These are phyloP conservation scores for Gulo gulo DNA, from an alignment of 2,113 vertebrate species.

Conservation along the genomic window DNA sequence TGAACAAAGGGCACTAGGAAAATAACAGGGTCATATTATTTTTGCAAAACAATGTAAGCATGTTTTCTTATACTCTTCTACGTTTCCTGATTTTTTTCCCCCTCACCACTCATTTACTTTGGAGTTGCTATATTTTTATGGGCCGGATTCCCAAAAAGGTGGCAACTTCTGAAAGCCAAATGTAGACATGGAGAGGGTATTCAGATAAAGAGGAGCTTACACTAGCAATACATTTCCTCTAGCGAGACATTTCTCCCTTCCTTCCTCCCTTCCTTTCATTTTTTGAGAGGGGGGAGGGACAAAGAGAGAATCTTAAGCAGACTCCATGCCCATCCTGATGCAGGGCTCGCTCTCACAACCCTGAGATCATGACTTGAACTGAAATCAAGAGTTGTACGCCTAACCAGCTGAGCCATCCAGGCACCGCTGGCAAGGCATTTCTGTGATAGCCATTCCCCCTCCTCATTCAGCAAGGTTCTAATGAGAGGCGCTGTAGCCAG, in stretches of 20 bases:
- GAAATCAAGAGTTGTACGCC: background rate
- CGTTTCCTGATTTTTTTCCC: background rate
- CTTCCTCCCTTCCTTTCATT: background rate
- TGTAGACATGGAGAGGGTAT: background rate
- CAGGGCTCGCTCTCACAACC: background rate
- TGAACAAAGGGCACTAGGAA: background rate
- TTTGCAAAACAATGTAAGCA: background rate
- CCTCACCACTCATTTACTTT: background rate
- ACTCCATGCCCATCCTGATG: background rate
- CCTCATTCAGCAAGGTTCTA: background rate
- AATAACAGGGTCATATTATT: background rate
- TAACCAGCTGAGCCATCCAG: background rate
- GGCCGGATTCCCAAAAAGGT: constrained; percentile 7
- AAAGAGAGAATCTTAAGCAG: background rate
- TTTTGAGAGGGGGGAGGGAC: background rate
- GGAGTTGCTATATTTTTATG: constrained; percentile 7
- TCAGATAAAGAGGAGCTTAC: background rate
- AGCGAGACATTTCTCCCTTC: background rate
- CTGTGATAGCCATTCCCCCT: background rate
- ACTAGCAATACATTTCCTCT: background rate
- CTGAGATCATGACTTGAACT: background rate
- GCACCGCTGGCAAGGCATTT: background rate
- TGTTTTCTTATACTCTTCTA: background rate
- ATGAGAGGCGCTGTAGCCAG: background rate
- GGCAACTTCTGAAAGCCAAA: background rate